Evolutionary conservation across 2,888 invertebrate genomes (phyloP), one percentile per base, ranked within the genome.

Genomic region (Carterocephalus palaemon): DNA sequence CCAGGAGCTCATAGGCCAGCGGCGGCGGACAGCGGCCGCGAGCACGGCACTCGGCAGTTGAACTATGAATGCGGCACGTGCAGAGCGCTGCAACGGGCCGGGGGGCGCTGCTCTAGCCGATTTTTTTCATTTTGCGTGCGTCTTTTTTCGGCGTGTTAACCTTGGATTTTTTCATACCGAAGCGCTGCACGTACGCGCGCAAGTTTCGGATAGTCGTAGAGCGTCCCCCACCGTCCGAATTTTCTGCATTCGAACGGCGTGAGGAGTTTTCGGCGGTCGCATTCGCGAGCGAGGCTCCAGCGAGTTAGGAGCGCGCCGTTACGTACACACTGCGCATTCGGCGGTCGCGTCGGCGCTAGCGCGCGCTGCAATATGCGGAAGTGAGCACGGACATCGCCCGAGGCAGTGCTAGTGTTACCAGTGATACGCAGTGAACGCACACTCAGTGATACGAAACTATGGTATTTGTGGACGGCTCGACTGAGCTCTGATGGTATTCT

Each of bases 91-190:
- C 84, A 81, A 60, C 72, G 66, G 20, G 72, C 74, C 76, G 68
- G 69, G 67, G 78, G 71, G 83, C 75, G 71, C 76, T 71, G 70
- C 74, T 79, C 80, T 81, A 77, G 78, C 80, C 77, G 73, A 81
- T 78, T 83, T 80, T 81, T 65, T 83, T 76, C 73, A 81, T 83
- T 82, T 81, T 78, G 85, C 79, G 82, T 82, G 82, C 80, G 85
- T 85, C 86, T 86, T 86, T 85, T 86, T 86, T 86, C 83, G 86
- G 85, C 81, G 81, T 75, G 78, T 77, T 85, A 84, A 84, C 85
- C 86, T 86, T 86, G 86, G 79, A 76, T 78, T 85, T 86, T 80
- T 85, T 85, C 83, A 83, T 82, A 83, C 80, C 78, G 75, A 79
- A 81, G 82, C 83, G 82, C 66, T 80, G 86, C 85, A 85, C 83